Percentiles rank a stretch among this genome's conserved stretches.
Evolutionary conservation across 2,113 vertebrate species (phyloP).

Genomic region (Pomatorhinus ruficollis): DNA sequence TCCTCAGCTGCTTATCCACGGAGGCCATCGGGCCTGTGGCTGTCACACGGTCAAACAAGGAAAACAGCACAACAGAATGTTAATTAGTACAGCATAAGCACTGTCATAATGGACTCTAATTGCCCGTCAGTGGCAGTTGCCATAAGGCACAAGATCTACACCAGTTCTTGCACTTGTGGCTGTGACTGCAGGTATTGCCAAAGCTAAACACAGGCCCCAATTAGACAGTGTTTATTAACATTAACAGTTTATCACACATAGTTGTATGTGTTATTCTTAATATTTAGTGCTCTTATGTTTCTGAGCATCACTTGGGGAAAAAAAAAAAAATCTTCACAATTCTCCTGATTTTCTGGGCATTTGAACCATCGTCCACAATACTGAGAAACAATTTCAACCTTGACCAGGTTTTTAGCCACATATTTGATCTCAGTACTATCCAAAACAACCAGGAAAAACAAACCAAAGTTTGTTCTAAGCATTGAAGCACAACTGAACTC

Average conservation of each 20-base stretch:
- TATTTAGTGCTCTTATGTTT: not conserved
- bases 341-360: conserved; percentile 20
- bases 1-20: conserved; percentile 63
- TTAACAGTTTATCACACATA: not conserved
- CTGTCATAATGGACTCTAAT: conserved; percentile 86
- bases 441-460: conserved; percentile 50
- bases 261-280: not conserved
- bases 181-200: not conserved
- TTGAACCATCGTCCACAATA: conserved; percentile 27
- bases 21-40: conserved; percentile 68
- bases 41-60: conserved; percentile 67
- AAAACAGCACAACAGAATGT: conserved; percentile 77
- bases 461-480: not conserved
- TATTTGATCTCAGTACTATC: conserved; percentile 56
- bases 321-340: not conserved
- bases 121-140: conserved; percentile 76
- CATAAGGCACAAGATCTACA: conserved; percentile 65
- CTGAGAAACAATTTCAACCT: conserved; percentile 72
- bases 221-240: not conserved
- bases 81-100: conserved; percentile 87
- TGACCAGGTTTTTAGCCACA: conserved; percentile 44
- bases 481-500: not conserved
- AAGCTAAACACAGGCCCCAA: not conserved
- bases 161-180: conserved; percentile 27
- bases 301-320: not conserved